Base-by-base conservation (phyloP, 2,113 vertebrate genomes). In the Rhea americana region DNA sequence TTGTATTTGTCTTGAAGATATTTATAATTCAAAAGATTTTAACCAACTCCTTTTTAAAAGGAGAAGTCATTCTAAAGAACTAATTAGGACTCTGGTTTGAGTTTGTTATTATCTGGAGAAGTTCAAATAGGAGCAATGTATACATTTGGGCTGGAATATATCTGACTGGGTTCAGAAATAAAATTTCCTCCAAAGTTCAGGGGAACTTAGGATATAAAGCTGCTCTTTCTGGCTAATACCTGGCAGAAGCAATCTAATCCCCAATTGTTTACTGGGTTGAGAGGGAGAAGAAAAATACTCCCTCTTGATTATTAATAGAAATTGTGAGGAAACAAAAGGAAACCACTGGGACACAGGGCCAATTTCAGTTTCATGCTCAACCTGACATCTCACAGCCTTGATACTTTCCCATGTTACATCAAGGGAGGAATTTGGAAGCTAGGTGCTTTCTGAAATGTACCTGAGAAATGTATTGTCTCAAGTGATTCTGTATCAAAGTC, bases 401-500 rank as follows among this genome's bases (percentile, higher is more conserved):
- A 61, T 9, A 30, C 7, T 47, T 15, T 24, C 62, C 55, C 81
- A 0, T 19, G 43, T 41, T 14, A 37, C 5, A 67, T 8, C 12
- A 71, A 37, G 37, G 66, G 11, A 51, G 9, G 65, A 47, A 77
- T 18, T 18, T 16, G 35, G 68, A 50, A 71, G 8, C 35, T 50
- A 14, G 48, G 43, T 45, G 14, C 14, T 47, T 86, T 84, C 73
- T 67, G 58, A 13, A 58, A 63, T 8, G 5, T 41, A 11, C 30
- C 51, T 25, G 55, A 66, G 58, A 72, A 89, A 79, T 11, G 24
- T 17, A 26, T 15, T 0, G 0, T 35, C 21, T 48, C 35, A 41
- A 70, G 25, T 70, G n/a, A 53, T 62, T 51, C 13, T 8, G 47
- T 8, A 17, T 6, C 61, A 51, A 82, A 61, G 5, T 37, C 0